These are phyloP conservation scores for Drosophila merina DNA, from an alignment of 2,888 invertebrate genomes.

Conservation along the genomic window DNA sequence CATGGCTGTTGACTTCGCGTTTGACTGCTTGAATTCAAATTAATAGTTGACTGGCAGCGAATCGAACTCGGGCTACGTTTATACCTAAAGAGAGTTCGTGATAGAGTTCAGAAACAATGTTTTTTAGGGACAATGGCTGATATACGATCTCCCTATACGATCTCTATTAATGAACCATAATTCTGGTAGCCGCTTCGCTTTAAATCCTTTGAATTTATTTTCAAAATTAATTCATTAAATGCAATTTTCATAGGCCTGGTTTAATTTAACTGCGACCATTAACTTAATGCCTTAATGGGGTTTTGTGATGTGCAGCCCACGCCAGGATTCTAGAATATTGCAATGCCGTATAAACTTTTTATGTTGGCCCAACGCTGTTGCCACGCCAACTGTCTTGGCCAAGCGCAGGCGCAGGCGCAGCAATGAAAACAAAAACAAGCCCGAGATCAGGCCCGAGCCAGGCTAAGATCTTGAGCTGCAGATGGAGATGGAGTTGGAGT, in stretches of 20 bases:
- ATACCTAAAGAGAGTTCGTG: not conserved
- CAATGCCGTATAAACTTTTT: slow-evolving; percentile 21
- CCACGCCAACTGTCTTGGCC: slow-evolving; percentile 16
- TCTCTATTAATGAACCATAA: not conserved
- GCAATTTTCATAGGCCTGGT: not conserved
- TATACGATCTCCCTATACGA: not conserved
- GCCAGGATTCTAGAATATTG: not conserved
- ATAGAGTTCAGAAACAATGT: not conserved
- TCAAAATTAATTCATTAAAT: not conserved
- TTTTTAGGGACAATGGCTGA: not conserved
- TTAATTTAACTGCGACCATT: not conserved
- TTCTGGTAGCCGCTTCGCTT: not conserved
- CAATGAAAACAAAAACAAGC: slow-evolving; percentile 73
- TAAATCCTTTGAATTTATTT: not conserved
- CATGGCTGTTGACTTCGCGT: slow-evolving; percentile 54
- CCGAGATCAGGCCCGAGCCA: slow-evolving; percentile 34
- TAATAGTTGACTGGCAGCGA: slow-evolving; percentile 72
- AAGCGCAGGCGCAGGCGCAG: slow-evolving; percentile 59
- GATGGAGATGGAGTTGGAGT: slow-evolving; percentile 14
- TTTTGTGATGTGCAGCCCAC: not conserved
- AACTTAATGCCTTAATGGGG: not conserved
- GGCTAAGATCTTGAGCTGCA: slow-evolving; percentile 36
- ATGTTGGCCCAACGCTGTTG: not conserved
- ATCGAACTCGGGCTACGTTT: slow-evolving; percentile 26
- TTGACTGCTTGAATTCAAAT: slow-evolving; percentile 82